Conservation (phyloP, 2,113 vertebrate species). For the Columba janthina region DNA sequence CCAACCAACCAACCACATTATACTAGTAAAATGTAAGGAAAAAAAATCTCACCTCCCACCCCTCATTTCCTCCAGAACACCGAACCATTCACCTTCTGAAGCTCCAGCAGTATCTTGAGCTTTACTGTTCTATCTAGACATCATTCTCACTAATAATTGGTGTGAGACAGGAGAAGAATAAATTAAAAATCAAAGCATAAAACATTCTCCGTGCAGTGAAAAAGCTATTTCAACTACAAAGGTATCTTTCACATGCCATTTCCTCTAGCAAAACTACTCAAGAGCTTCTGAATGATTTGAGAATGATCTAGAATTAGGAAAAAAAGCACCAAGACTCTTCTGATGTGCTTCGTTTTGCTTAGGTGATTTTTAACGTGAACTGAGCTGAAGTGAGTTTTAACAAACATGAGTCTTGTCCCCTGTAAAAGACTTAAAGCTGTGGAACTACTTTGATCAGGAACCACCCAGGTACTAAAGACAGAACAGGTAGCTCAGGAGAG, state of each 20-base stretch:
- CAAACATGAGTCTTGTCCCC: neutral
- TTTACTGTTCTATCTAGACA: neutral
- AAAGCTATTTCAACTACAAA: neutral
- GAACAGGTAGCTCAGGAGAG: neutral
- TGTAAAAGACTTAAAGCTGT: neutral
- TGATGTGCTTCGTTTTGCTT: neutral
- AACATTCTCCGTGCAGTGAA: neutral
- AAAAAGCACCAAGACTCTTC: neutral
- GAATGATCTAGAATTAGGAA: neutral
- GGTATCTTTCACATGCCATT: neutral
- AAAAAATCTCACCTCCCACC: neutral
- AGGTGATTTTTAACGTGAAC: neutral
- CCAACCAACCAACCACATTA: neutral
- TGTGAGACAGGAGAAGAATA: neutral
- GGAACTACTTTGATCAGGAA: neutral
- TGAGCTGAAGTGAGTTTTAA: neutral
- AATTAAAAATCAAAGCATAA: neutral
- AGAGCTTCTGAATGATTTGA: neutral
- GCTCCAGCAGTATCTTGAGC: neutral
- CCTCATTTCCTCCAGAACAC: neutral
- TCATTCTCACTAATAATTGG: rapidly evolving
- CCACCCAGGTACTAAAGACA: neutral
- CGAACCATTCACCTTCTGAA: neutral
- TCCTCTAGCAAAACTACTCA: neutral
- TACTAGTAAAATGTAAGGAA: neutral